phyloP scores from a whole-genome alignment of 2,113 vertebrate species.

The Tenebrosternarchus preto region DNA sequence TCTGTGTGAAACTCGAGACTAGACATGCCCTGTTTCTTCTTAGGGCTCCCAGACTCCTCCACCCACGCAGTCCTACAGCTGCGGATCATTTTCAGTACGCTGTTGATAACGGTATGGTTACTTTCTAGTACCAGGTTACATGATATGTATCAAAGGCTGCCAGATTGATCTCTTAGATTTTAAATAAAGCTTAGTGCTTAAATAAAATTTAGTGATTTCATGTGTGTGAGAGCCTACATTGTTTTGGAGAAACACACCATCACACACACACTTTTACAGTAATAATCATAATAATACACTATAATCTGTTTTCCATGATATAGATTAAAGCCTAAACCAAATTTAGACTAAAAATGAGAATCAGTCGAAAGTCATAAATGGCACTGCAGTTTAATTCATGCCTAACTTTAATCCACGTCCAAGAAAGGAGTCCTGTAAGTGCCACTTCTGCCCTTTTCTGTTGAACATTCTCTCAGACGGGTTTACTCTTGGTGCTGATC shows the following conservation, averaged over 20 bases:
- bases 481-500: neutral
- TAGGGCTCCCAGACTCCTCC: constrained; percentile 58
- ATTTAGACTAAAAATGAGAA: neutral
- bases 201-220: neutral
- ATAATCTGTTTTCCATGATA: too few relatives aligned
- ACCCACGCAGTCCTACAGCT: neutral
- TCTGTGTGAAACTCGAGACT: constrained; percentile 74
- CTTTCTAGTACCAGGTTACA: too few relatives aligned
- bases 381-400: too few relatives aligned
- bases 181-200: too few relatives aligned
- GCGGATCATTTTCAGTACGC: too few relatives aligned
- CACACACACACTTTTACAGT: constrained; percentile 24
- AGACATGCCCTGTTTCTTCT: constrained; percentile 63
- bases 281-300: too few relatives aligned
- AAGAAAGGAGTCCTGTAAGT: neutral
- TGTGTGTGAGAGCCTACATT: neutral
- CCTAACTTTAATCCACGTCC: neutral
- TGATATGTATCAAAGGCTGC: too few relatives aligned
- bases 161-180: too few relatives aligned
- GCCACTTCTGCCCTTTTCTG: neutral
- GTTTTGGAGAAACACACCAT: constrained; percentile 1
- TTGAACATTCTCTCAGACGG: neutral
- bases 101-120: too few relatives aligned
- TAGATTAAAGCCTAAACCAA: too few relatives aligned
- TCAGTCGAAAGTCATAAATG: too few relatives aligned